phyloP scores from a whole-genome alignment of 2,888 invertebrate species.

The Cephus sareptanus region DNA sequence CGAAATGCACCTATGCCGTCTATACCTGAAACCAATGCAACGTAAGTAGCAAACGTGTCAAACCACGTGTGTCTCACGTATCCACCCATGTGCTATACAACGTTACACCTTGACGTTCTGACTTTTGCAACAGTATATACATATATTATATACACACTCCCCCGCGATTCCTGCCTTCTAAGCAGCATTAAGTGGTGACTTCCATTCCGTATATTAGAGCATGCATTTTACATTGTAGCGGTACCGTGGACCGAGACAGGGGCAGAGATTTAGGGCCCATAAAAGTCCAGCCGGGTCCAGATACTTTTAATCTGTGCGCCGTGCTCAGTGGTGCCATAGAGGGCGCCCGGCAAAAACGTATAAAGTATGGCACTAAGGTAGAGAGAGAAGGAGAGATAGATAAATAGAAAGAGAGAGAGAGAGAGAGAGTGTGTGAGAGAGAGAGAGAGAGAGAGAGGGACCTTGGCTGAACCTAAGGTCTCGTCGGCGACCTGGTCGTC shows the following conservation, averaged over 20 bases:
- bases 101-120: too few species aligned
- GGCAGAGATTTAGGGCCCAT: conserved; percentile 10
- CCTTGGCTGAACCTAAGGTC: background rate
- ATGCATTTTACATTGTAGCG: conserved; percentile 7
- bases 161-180: background rate
- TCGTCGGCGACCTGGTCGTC: background rate
- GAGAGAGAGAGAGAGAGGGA: background rate
- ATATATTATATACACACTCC: too few species aligned
- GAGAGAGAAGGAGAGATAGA: background rate
- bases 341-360: background rate
- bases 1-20: too few species aligned
- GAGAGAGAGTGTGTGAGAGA: background rate
- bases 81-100: too few species aligned
- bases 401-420: background rate
- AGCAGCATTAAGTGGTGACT: background rate
- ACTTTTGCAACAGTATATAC: too few species aligned
- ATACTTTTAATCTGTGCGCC: conserved; percentile 12
- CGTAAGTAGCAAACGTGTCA: too few species aligned
- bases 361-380: background rate
- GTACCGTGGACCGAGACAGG: background rate
- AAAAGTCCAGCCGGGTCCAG: conserved; percentile 9
- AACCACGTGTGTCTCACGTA: too few species aligned
- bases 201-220: conserved; percentile 7
- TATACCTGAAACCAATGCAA: too few species aligned
- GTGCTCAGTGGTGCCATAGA: background rate